Percentiles rank a stretch among this genome's conserved stretches.
Evolutionary conservation across 2,888 invertebrate species (phyloP).

Genomic region (Ctena decussata): DNA sequence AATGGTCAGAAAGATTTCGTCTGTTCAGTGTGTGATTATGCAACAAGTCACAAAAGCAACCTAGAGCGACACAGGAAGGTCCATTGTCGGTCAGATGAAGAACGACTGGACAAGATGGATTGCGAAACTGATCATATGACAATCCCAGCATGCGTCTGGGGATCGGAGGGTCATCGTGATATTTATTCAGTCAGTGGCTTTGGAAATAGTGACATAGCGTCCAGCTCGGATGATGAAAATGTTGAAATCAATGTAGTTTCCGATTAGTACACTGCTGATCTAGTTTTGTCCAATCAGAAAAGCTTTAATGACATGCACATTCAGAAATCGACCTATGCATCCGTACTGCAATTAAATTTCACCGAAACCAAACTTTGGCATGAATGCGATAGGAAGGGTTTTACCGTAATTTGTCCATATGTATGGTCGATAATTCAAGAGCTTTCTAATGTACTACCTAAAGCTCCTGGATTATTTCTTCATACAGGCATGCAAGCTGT

Average conservation of each 20-base stretch:
- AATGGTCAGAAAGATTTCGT: constrained; percentile 87
- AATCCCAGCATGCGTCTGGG: constrained; percentile 35
- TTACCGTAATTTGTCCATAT: too few species aligned
- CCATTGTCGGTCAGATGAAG: constrained; percentile 81
- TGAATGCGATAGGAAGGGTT: too few species aligned
- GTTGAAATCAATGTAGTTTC: constrained; percentile 75
- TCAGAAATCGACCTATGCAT: too few species aligned
- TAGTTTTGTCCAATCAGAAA: too few species aligned
- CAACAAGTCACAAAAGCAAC: constrained; percentile 88
- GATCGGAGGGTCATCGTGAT: constrained; percentile 19
- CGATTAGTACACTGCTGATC: constrained; percentile 27
- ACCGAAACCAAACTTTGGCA: too few species aligned
- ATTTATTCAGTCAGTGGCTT: constrained; percentile 26
- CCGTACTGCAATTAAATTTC: too few species aligned
- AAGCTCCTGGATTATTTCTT: too few species aligned
- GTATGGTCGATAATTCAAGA: too few species aligned
- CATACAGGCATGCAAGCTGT: too few species aligned
- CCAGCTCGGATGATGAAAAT: constrained; percentile 64
- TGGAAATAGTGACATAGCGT: constrained; percentile 48
- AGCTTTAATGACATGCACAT: too few species aligned
- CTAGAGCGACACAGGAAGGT: constrained; percentile 87
- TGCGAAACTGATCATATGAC: constrained; percentile 19
- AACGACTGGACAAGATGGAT: constrained; percentile 53
- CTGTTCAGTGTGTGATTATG: constrained; percentile 87
- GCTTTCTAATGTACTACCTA: too few species aligned